Evolutionary conservation across 2,113 vertebrate genomes (phyloP).

Genomic region (Barbus barbus): DNA sequence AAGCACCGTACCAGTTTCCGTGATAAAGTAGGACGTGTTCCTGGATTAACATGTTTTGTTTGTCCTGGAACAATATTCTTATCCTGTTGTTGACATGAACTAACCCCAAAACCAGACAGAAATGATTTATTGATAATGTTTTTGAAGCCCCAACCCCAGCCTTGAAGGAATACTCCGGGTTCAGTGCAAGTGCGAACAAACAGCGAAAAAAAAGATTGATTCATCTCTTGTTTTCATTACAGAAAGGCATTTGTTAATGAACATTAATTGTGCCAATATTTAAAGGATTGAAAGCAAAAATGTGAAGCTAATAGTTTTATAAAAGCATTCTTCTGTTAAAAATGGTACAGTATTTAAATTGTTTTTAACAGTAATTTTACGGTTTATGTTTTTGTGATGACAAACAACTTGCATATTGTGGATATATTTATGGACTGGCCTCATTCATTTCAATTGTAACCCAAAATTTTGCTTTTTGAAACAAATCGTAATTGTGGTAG

Average conservation of each 20-base stretch:
- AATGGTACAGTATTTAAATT: not conserved
- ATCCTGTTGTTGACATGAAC: not conserved
- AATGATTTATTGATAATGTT: not conserved
- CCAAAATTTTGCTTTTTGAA: not conserved
- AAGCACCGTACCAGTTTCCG: conserved; percentile 30
- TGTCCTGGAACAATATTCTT: conserved; percentile 14
- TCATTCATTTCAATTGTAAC: not conserved
- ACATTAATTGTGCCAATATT: not conserved
- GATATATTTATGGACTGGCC: no score
- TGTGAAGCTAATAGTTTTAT: not conserved
- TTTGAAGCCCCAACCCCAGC: not conserved
- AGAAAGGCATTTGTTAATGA: not conserved
- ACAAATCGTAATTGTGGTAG: not conserved
- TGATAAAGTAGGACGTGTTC: not conserved
- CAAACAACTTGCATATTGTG: no score
- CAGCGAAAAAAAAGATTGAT: not conserved
- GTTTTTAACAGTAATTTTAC: not conserved
- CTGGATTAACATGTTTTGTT: not conserved
- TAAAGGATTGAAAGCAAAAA: not conserved
- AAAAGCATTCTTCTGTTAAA: not conserved
- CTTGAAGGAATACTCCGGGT: not conserved
- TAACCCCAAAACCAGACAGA: not conserved
- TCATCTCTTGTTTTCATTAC: not conserved
- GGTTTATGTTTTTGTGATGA: not conserved
- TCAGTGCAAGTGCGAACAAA: conserved; percentile 2